phyloP scores from a whole-genome alignment of 1,140 invertebrate species.

The Carposina sasakii region DNA sequence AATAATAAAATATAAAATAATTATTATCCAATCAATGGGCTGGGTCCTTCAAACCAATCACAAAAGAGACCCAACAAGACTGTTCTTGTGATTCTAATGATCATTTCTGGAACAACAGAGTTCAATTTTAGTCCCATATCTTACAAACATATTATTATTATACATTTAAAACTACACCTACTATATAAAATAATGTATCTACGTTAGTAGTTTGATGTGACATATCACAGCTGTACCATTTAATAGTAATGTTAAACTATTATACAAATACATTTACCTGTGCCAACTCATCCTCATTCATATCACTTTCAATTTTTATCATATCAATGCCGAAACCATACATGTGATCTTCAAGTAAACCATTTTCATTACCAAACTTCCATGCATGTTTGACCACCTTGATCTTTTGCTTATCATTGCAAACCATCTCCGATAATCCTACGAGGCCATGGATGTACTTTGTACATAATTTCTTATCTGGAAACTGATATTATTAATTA shows the following conservation, averaged over 20 bases:
- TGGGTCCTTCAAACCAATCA: no score
- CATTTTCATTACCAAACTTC: slow-evolving; percentile 51
- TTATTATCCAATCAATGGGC: no score
- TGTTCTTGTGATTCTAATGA: no score
- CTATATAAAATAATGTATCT: no score
- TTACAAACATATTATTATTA: no score
- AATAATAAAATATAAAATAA: slow-evolving; percentile 8
- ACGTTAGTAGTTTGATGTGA: no score
- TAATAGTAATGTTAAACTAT: slow-evolving; percentile 8
- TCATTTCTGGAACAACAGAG: no score
- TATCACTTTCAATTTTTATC: slow-evolving; percentile 44
- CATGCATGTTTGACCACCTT: slow-evolving; percentile 50
- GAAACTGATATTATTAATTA: slow-evolving; percentile 50
- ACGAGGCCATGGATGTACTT: slow-evolving; percentile 54
- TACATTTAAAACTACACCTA: no score
- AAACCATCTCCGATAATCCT: slow-evolving; percentile 37
- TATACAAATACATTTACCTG: slow-evolving; percentile 29
- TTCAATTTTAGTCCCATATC: no score
- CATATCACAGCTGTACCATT: background rate
- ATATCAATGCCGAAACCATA: slow-evolving; percentile 55
- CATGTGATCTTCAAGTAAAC: slow-evolving; percentile 50
- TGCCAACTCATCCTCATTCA: slow-evolving; percentile 33
- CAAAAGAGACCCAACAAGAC: no score
- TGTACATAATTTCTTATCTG: slow-evolving; percentile 54
- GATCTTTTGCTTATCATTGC: slow-evolving; percentile 48